Evolutionary conservation across 2,797 vertebrate genomes (phyloP).

Genomic region (Chloroceryle inda): DNA sequence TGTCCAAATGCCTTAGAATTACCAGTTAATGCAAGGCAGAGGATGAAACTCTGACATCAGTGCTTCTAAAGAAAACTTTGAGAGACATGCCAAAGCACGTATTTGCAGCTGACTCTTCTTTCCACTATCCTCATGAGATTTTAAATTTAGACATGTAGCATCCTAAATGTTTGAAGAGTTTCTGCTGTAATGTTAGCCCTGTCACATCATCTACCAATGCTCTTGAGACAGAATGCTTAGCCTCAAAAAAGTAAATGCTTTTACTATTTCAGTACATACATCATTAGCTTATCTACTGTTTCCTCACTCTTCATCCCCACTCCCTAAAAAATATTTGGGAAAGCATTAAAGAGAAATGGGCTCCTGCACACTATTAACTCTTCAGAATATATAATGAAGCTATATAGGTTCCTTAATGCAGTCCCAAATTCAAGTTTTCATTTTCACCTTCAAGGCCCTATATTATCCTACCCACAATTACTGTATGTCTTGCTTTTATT

Average conservation of each 20-base stretch:
- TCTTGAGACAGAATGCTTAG: conserved; percentile 12
- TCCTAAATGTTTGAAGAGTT: conserved; percentile 51
- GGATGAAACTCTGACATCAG: not conserved
- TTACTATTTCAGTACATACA: conserved; percentile 41
- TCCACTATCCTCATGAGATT: not conserved
- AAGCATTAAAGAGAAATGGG: not conserved
- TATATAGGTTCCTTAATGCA: conserved; percentile 5
- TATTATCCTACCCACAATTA: conserved; percentile 31
- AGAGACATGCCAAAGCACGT: not conserved
- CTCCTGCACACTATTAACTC: not conserved
- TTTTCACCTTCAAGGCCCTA: conserved; percentile 45
- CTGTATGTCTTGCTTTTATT: conserved; percentile 60
- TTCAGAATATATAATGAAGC: conserved; percentile 30
- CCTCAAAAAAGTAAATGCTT: conserved; percentile 22
- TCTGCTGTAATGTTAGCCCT: conserved; percentile 25
- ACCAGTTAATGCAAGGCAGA: not conserved
- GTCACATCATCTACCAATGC: conserved; percentile 27
- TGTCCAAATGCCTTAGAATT: not conserved
- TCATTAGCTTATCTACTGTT: conserved; percentile 28
- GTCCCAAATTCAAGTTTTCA: conserved; percentile 43
- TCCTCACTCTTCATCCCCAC: conserved; percentile 16
- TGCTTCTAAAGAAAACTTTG: conserved; percentile 21
- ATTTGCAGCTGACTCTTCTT: conserved; percentile 8
- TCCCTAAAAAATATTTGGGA: conserved; percentile 37
- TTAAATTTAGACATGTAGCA: conserved; percentile 51